phyloP scores from a whole-genome alignment of 2,113 vertebrate genomes.

The Ibidorhyncha struthersii region DNA sequence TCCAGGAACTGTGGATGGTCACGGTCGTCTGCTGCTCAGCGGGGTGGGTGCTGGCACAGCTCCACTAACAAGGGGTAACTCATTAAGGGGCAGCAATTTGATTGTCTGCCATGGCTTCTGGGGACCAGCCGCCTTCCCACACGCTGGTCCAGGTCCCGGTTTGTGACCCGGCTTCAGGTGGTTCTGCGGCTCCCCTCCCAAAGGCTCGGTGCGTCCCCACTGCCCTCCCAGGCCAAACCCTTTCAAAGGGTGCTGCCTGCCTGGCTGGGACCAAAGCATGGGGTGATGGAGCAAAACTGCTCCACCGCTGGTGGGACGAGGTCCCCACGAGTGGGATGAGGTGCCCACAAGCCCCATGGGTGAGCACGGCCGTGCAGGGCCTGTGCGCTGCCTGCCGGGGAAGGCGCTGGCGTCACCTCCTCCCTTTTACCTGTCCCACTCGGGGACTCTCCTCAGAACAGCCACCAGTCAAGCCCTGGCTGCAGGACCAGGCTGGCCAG shows the following conservation, averaged over 20 bases:
- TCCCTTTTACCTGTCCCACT: not conserved
- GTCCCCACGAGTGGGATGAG: not conserved
- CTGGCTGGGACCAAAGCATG: not conserved
- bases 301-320: rapidly evolving
- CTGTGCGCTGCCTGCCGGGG: rapidly evolving
- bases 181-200: not conserved
- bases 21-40: rapidly evolving
- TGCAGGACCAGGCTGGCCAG: not conserved
- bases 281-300: not conserved
- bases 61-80: rapidly evolving
- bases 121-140: rapidly evolving
- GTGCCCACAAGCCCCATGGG: rapidly evolving
- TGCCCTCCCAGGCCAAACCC: rapidly evolving
- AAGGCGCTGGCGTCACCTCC: not conserved
- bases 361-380: rapidly evolving
- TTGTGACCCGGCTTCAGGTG: rapidly evolving
- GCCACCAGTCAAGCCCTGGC: not conserved
- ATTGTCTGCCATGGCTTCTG: not conserved
- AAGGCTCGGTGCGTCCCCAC: not conserved
- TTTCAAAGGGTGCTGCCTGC: not conserved
- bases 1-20: rapidly evolving
- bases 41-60: not conserved
- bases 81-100: not conserved
- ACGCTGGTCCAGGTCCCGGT: not conserved
- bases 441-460: not conserved